A percentile compares a stretch with the other conserved stretches of the same genome.
Conservation (phyloP, 2,113 vertebrate species). For the Vanacampus margaritifer region DNA sequence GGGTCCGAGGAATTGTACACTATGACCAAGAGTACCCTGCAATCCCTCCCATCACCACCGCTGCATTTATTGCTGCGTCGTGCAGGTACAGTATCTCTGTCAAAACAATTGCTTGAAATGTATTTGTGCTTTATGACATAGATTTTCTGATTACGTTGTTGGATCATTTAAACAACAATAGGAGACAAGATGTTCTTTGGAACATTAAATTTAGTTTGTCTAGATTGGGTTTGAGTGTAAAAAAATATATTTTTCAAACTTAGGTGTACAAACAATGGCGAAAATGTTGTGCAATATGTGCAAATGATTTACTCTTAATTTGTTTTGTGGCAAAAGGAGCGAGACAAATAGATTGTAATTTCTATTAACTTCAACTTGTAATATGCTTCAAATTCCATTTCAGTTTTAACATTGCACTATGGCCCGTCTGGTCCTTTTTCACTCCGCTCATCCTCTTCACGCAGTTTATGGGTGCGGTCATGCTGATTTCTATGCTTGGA, state of each 20-base stretch:
- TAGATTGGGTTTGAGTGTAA: too few relatives aligned
- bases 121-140: neutral
- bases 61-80: constrained; percentile 86
- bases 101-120: neutral
- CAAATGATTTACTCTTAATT: neutral
- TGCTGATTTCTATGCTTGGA: constrained; percentile 90
- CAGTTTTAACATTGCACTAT: constrained; percentile 91
- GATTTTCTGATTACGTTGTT: too few relatives aligned
- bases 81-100: constrained; percentile 79
- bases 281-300: too few relatives aligned
- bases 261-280: too few relatives aligned
- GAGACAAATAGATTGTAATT: neutral
- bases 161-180: too few relatives aligned
- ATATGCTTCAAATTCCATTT: constrained; percentile 32
- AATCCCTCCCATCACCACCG: constrained; percentile 84
- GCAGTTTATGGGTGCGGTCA: constrained; percentile 95
- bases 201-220: too few relatives aligned
- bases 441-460: constrained; percentile 89
- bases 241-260: too few relatives aligned
- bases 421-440: constrained; percentile 91
- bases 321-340: neutral
- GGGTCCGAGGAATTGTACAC: constrained; percentile 83
- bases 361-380: neutral
- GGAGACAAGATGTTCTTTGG: too few relatives aligned
- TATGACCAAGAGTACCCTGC: constrained; percentile 87